Conservation (phyloP, 2,888 invertebrate genomes). For the Drosophila imparisetae region DNA sequence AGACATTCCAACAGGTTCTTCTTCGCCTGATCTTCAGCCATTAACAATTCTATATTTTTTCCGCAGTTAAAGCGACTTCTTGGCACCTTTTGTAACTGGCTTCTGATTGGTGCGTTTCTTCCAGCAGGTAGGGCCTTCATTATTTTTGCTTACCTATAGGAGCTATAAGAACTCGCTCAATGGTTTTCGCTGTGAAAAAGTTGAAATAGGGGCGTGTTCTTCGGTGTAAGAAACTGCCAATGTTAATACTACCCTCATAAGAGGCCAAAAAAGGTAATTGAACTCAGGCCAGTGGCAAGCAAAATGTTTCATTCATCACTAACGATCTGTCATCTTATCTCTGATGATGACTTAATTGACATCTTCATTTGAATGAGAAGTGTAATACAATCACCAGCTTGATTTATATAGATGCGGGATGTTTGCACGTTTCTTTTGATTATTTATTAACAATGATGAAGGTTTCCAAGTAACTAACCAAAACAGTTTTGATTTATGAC, state of each 20-base stretch:
- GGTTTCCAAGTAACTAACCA: neutral
- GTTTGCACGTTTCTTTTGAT: slow-evolving; percentile 7
- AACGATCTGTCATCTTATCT: slow-evolving; percentile 54
- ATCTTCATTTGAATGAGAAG: slow-evolving; percentile 38
- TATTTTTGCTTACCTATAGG: slow-evolving; percentile 42
- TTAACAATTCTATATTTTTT: neutral
- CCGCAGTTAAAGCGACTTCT: neutral
- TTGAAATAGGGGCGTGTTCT: slow-evolving; percentile 46
- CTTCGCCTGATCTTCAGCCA: neutral
- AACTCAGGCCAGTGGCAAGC: slow-evolving; percentile 18
- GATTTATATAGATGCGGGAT: slow-evolving; percentile 48
- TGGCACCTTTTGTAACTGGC: slow-evolving; percentile 20
- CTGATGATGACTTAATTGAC: slow-evolving; percentile 41
- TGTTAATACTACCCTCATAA: slow-evolving; percentile 45
- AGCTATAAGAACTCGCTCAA: slow-evolving; percentile 36
- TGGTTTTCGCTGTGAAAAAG: slow-evolving; percentile 23
- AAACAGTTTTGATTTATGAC: neutral
- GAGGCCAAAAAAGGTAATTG: slow-evolving; percentile 39
- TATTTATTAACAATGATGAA: slow-evolving; percentile 6
- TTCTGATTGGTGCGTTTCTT: slow-evolving; percentile 47
- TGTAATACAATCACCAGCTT: slow-evolving; percentile 13
- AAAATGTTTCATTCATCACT: slow-evolving; percentile 28
- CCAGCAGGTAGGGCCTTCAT: slow-evolving; percentile 49
- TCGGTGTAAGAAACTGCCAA: slow-evolving; percentile 19
- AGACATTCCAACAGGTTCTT: slow-evolving; percentile 10